Evolutionary conservation across 2,888 invertebrate species (phyloP).

Genomic region (Nowickia ferox): DNA sequence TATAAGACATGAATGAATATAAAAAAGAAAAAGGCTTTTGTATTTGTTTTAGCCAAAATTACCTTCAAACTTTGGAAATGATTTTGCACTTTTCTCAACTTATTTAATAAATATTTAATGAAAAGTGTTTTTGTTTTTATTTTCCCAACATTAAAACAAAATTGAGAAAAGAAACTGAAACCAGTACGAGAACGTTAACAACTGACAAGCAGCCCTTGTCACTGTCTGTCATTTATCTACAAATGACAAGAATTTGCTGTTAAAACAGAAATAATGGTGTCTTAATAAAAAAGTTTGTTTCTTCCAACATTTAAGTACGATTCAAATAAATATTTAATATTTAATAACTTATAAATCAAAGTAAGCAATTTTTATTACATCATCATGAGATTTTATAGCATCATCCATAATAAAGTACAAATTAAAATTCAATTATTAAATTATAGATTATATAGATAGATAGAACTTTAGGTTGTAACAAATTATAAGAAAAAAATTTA

Average conservation of each 20-base stretch:
- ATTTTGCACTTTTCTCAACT: slow-evolving; percentile 62
- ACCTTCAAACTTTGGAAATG: slow-evolving; percentile 58
- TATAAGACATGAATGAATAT: background rate
- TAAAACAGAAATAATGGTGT: slow-evolving; percentile 16
- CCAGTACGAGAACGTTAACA: slow-evolving; percentile 22
- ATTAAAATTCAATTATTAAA: slow-evolving; percentile 12
- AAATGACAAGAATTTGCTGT: slow-evolving; percentile 43
- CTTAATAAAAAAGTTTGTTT: background rate
- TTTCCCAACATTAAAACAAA: slow-evolving; percentile 18
- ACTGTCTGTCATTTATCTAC: slow-evolving; percentile 61
- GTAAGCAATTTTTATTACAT: slow-evolving; percentile 17
- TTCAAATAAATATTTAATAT: slow-evolving; percentile 17
- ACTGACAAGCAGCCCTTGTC: slow-evolving; percentile 55
- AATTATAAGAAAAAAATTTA: too few species aligned
- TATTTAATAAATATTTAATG: slow-evolving; percentile 67
- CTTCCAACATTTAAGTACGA: background rate
- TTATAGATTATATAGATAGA: background rate
- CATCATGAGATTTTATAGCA: slow-evolving; percentile 5
- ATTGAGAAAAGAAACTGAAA: background rate
- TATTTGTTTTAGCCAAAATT: slow-evolving; percentile 47
- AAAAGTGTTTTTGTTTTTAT: slow-evolving; percentile 60
- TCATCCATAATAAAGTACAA: slow-evolving; percentile 33
- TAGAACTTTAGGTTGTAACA: too few species aligned
- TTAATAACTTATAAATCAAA: slow-evolving; percentile 17
- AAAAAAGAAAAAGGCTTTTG: background rate